Percentiles rank a stretch among this genome's conserved stretches.
phyloP scores from a whole-genome alignment of 2,113 vertebrate species.

The Catharus fuscescens region DNA sequence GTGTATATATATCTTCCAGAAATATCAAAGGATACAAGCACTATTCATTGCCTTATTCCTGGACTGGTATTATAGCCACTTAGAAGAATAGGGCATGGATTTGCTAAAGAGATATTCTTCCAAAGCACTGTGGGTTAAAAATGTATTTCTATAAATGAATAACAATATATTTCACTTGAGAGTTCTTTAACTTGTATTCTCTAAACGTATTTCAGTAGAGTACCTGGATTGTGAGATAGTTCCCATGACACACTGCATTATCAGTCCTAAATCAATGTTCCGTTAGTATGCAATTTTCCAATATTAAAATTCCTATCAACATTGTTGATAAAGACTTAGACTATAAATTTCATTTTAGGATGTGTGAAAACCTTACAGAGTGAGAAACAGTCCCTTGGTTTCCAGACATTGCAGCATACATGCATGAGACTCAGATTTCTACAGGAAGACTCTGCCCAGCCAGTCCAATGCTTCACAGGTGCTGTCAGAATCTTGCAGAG shows the following conservation, averaged over 20 bases:
- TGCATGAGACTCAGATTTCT: not conserved
- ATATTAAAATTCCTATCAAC: not conserved
- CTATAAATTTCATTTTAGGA: not conserved
- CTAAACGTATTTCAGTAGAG: not conserved
- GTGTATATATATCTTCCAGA: not conserved
- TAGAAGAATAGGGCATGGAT: not conserved
- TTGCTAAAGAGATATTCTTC: not conserved
- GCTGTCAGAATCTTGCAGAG: not conserved
- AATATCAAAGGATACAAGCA: not conserved
- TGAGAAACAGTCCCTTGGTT: not conserved
- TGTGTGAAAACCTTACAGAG: not conserved
- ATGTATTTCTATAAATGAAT: not conserved
- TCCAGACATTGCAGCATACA: accelerated
- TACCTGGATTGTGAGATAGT: not conserved
- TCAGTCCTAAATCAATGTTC: not conserved
- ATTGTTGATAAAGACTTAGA: not conserved
- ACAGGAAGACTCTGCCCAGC: not conserved
- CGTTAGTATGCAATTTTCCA: not conserved
- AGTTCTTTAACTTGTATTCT: not conserved
- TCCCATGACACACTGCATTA: not conserved
- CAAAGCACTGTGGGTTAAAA: not conserved
- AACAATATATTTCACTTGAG: not conserved
- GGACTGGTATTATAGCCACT: not conserved
- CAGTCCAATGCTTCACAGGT: not conserved
- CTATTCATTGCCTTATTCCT: not conserved